Conservation (phyloP, 2,113 vertebrate species). For the Tachysurus fulvidraco region DNA sequence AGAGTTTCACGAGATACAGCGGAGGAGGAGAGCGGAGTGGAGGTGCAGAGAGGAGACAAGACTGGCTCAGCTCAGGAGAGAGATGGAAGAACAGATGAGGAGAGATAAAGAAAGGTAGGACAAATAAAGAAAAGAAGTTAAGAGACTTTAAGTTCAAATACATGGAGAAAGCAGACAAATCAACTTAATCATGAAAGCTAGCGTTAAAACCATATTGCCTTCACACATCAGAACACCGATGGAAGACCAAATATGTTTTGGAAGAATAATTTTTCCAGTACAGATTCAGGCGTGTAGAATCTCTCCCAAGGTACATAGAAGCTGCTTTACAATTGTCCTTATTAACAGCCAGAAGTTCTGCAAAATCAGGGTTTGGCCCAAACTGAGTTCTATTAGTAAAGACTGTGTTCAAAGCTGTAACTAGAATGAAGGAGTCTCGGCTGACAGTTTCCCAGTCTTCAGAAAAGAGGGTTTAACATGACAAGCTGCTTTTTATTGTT, state of each 20-base stretch:
- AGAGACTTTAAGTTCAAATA: neutral
- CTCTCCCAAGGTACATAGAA: neutral
- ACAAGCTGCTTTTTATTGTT: neutral
- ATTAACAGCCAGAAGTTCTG: neutral
- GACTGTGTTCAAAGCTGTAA: neutral
- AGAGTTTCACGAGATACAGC: constrained; percentile 80
- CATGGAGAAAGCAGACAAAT: constrained; percentile 1
- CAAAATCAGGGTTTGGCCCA: neutral
- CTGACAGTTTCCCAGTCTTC: neutral
- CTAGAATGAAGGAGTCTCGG: neutral
- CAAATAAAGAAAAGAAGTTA: neutral
- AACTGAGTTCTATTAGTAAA: neutral
- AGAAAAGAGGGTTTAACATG: neutral
- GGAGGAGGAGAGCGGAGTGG: constrained; percentile 76
- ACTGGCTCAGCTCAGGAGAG: constrained; percentile 78
- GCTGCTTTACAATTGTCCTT: neutral
- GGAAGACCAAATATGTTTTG: neutral
- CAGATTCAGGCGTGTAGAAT: neutral
- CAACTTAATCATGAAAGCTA: neutral
- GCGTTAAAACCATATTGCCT: neutral
- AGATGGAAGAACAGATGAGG: constrained; percentile 82
- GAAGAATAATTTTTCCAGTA: neutral
- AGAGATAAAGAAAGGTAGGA: constrained; percentile 71
- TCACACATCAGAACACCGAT: neutral
- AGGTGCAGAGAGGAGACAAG: constrained; percentile 75